phyloP scores from a whole-genome alignment of 2,113 vertebrate species.

The Muntiacus muntjak region DNA sequence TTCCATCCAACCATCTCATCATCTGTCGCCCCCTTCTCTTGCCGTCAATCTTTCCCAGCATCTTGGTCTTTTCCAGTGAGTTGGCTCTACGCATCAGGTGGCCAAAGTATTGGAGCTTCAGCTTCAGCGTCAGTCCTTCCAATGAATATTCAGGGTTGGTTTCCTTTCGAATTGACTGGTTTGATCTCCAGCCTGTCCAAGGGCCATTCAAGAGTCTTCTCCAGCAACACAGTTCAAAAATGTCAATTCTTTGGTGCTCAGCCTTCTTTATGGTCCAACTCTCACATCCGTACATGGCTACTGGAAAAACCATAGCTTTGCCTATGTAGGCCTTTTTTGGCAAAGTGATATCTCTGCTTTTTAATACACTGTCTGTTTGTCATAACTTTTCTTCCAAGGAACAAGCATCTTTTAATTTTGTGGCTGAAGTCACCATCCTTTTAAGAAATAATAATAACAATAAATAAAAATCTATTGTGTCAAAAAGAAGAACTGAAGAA shows the following conservation, averaged over 20 bases:
- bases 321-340: background rate
- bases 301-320: background rate
- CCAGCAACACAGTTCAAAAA: background rate
- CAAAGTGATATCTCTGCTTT: background rate
- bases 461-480: background rate
- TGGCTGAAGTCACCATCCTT: background rate
- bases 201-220: background rate
- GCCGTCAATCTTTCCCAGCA: background rate
- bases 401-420: background rate
- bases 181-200: background rate
- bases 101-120: background rate
- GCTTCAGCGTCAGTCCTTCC: background rate
- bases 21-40: background rate
- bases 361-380: background rate
- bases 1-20: background rate
- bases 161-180: background rate
- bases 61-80: background rate
- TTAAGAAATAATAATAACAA: background rate
- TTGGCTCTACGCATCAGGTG: background rate
- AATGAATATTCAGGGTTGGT: background rate
- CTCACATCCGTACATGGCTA: background rate
- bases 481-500: background rate
- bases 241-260: background rate
- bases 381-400: background rate
- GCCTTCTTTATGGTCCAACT: background rate